Evolutionary conservation across 2,888 invertebrate species (phyloP).

Genomic region (Tenthredo notha): DNA sequence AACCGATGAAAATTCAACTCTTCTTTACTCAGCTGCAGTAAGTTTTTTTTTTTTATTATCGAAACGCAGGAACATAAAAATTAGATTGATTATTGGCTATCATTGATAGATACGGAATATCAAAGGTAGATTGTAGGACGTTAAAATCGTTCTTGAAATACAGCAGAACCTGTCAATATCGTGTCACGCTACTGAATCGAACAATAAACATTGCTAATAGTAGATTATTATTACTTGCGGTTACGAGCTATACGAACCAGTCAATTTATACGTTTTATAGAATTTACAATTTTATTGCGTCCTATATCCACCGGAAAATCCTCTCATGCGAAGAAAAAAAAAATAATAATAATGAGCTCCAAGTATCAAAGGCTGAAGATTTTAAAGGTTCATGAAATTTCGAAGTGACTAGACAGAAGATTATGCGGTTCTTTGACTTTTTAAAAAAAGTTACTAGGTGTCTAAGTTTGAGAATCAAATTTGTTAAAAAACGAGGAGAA

Average conservation of each 20-base stretch:
- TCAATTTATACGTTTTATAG: slow-evolving; percentile 5
- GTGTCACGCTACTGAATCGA: slow-evolving; percentile 28
- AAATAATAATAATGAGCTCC: not conserved
- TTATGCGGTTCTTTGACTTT: too few relatives aligned
- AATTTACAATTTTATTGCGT: not conserved
- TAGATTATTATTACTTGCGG: slow-evolving; percentile 28
- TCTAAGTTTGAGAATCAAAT: too few relatives aligned
- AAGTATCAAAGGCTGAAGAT: not conserved
- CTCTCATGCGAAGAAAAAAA: not conserved
- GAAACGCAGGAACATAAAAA: slow-evolving; percentile 17
- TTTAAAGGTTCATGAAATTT: not conserved
- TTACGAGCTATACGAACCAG: not conserved
- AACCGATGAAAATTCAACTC: slow-evolving; percentile 10
- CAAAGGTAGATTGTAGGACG: slow-evolving; percentile 13
- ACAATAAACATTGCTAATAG: slow-evolving; percentile 26
- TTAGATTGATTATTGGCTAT: slow-evolving; percentile 33
- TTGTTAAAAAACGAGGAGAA: too few relatives aligned
- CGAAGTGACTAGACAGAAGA: not conserved
- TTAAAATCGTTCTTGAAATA: slow-evolving; percentile 19
- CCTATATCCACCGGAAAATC: not conserved
- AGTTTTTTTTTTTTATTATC: slow-evolving; percentile 38
- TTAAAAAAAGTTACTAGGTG: too few relatives aligned
- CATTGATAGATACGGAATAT: not conserved
- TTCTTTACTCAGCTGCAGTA: not conserved
- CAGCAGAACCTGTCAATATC: not conserved